Evolutionary conservation across 2,113 vertebrate genomes (phyloP), one percentile per base, ranked within the genome.

Genomic region (Oxyura jamaicensis): DNA sequence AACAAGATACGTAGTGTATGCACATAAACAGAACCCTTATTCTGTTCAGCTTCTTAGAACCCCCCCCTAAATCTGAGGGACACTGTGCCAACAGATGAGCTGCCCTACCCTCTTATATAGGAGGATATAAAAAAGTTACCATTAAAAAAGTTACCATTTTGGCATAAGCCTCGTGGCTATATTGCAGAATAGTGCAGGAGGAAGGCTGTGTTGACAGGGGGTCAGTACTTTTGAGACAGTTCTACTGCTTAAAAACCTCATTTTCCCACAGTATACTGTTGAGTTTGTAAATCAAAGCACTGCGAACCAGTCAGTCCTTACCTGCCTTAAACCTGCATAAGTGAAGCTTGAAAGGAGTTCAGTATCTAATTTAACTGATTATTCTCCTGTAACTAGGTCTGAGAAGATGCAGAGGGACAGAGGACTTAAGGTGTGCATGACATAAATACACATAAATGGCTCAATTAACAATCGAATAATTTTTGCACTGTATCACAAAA

Each of bases 71-170:
- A 20, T 31, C 6, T 7, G 10, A 33, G 35, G 28, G 56, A 56
- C 2, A 14, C 14, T 22, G 10, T 23, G 41, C 41, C 8, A 35
- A 5, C 16, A 19, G 13, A 15, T 6, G 15, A 65, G 50, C 58
- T 80, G 33, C 41, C n/a, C 58, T 80, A 26, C 41, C n/a, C 31
- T 50, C 16, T 23, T 41, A 29, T 15, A 18, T 28, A 28, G 8
- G 53, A 31, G 28, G 28, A 29, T 18, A 17, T 56, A 56, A 6
- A 4, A 6, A 39, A 20, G 13, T 29, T 6, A 33, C 2, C 2
- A 2, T 4, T 39, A 56, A 6, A 4, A 6, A 39, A 20, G 13
- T 29, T 6, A 33, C 2, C 2, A 2, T 4, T 39, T 15, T 28
- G 18, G 8, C n/a, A 68, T 15, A 29, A 20, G 59, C 19, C 29